A percentile compares a stretch with the other conserved stretches of the same genome.
These are phyloP conservation scores for Bhutanitis thaidina DNA, from an alignment of 2,888 invertebrate genomes.

Conservation along the genomic window DNA sequence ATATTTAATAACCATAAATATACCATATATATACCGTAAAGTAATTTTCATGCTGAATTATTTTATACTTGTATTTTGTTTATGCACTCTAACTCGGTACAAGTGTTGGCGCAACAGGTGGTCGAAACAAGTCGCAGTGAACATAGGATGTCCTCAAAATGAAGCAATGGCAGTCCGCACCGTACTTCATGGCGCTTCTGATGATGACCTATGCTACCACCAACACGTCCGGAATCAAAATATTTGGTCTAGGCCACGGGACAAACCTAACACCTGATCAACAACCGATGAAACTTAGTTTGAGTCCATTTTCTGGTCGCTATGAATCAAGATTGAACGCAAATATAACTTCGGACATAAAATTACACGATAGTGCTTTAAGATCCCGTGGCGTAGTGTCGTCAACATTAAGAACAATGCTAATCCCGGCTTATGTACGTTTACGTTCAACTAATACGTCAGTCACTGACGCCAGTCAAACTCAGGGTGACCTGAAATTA, in stretches of 20 bases:
- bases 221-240: neutral
- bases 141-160: slow-evolving; percentile 34
- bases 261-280: neutral
- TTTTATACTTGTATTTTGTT: too few relatives aligned
- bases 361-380: too few relatives aligned
- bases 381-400: neutral
- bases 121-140: slow-evolving; percentile 11
- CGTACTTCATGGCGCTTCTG: slow-evolving; percentile 38
- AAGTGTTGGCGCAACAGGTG: neutral
- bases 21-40: too few relatives aligned
- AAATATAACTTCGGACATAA: neutral
- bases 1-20: too few relatives aligned
- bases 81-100: too few relatives aligned
- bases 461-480: neutral
- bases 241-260: neutral
- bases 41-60: too few relatives aligned
- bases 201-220: slow-evolving; percentile 22
- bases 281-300: neutral
- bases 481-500: neutral
- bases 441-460: neutral
- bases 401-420: neutral
- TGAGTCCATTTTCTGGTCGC: neutral
- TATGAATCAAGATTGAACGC: neutral
- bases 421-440: slow-evolving; percentile 7
- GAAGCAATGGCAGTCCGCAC: slow-evolving; percentile 42